Conservation (phyloP, 1,140 invertebrate species). For the Maniola jurtina region DNA sequence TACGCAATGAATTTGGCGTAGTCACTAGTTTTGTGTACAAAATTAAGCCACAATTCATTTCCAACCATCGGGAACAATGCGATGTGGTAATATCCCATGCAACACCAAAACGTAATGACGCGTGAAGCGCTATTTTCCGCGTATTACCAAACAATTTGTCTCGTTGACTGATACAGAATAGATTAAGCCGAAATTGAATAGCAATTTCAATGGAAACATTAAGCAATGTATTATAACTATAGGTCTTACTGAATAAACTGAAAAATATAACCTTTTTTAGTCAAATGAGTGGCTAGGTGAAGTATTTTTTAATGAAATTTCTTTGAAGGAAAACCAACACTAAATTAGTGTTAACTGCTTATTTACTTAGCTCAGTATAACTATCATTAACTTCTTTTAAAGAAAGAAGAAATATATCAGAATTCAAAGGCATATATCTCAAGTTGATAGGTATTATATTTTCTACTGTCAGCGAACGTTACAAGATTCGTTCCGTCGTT, state of each 20-base stretch:
- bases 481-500: conserved; percentile 48
- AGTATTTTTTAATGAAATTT: too few relatives aligned
- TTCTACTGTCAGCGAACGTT: conserved; percentile 23
- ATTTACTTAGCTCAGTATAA: too few relatives aligned
- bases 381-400: too few relatives aligned
- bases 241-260: not conserved
- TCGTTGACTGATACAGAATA: conserved; percentile 26
- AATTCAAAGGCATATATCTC: too few relatives aligned
- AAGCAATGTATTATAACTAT: not conserved
- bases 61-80: conserved; percentile 11
- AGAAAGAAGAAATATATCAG: too few relatives aligned
- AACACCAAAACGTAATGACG: conserved; percentile 32
- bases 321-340: too few relatives aligned
- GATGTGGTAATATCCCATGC: conserved; percentile 14
- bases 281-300: not conserved
- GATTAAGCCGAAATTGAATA: conserved; percentile 26
- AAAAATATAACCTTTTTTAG: not conserved
- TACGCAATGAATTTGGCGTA: not conserved
- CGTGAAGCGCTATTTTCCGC: conserved; percentile 37
- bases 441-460: too few relatives aligned
- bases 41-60: not conserved
- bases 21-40: not conserved
- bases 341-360: too few relatives aligned
- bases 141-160: conserved; percentile 36
- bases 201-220: conserved; percentile 21